Evolutionary conservation across 2,113 vertebrate genomes (phyloP).

Genomic region (Proterorhinus semilunaris): DNA sequence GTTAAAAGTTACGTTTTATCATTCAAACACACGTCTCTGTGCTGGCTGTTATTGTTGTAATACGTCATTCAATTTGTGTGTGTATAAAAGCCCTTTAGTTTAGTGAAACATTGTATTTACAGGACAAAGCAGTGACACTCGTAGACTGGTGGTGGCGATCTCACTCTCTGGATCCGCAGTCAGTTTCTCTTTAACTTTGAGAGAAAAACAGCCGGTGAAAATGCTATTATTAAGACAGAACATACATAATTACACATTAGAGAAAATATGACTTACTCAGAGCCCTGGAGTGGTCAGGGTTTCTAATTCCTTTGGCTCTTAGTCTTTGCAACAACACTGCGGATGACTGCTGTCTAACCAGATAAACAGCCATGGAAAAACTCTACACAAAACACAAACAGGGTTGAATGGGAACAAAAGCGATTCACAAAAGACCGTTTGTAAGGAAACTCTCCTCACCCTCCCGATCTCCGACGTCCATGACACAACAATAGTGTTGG

Average conservation of each 20-base stretch:
- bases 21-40: no score
- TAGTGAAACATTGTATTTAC: conserved; percentile 74
- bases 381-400: conserved; percentile 75
- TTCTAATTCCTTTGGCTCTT: conserved; percentile 95
- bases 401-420: conserved; percentile 12
- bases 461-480: conserved; percentile 99
- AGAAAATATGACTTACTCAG: conserved; percentile 83
- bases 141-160: conserved; percentile 96
- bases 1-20: no score
- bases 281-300: conserved; percentile 97
- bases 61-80: no score
- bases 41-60: no score
- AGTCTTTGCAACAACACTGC: conserved; percentile 94
- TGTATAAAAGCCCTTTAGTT: neutral
- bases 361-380: conserved; percentile 98
- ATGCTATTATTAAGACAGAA: neutral
- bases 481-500: conserved; percentile 96
- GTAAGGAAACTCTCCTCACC: conserved; percentile 71
- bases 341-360: conserved; percentile 96
- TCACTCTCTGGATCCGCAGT: conserved; percentile 98
- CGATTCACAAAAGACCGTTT: conserved; percentile 4
- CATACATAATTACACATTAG: neutral
- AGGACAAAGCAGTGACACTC: conserved; percentile 96
- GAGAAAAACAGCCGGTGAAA: conserved; percentile 1
- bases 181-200: conserved; percentile 94